Evolutionary conservation across 2,113 vertebrate species (phyloP).

Genomic region (Okapia johnstoni): DNA sequence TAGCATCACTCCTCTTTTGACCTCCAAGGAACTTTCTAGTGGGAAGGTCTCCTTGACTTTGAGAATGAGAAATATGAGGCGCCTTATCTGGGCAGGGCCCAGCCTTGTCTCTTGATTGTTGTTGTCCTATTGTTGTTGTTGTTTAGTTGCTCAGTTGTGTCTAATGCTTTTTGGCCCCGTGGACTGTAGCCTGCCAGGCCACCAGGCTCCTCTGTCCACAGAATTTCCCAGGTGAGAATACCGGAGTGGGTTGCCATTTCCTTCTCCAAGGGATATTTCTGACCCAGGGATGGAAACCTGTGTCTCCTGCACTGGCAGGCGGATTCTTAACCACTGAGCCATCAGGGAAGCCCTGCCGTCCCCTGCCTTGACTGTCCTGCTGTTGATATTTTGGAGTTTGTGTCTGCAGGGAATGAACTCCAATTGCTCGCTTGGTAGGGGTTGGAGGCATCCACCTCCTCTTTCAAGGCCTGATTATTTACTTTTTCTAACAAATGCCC

Average conservation of each 20-base stretch:
- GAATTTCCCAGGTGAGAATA: neutral
- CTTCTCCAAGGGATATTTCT: neutral
- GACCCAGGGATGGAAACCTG: neutral
- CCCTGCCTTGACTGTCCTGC: neutral
- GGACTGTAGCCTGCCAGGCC: neutral
- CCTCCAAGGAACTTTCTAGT: neutral
- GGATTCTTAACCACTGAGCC: neutral
- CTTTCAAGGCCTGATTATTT: neutral
- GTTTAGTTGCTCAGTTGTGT: neutral
- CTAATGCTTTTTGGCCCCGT: accelerated
- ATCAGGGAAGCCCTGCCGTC: neutral
- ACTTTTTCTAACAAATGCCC: neutral
- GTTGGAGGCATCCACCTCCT: neutral
- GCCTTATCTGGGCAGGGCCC: neutral
- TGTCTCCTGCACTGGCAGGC: neutral
- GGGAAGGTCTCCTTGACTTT: neutral
- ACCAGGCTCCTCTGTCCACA: neutral
- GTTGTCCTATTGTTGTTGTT: neutral
- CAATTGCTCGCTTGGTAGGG: neutral
- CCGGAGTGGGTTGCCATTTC: neutral
- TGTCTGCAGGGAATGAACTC: neutral
- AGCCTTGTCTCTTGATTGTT: neutral
- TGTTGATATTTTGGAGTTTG: neutral
- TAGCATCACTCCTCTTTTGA: neutral
- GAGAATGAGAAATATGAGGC: neutral